Base-by-base conservation (phyloP, 2,113 vertebrate genomes). In the Pica pica region DNA sequence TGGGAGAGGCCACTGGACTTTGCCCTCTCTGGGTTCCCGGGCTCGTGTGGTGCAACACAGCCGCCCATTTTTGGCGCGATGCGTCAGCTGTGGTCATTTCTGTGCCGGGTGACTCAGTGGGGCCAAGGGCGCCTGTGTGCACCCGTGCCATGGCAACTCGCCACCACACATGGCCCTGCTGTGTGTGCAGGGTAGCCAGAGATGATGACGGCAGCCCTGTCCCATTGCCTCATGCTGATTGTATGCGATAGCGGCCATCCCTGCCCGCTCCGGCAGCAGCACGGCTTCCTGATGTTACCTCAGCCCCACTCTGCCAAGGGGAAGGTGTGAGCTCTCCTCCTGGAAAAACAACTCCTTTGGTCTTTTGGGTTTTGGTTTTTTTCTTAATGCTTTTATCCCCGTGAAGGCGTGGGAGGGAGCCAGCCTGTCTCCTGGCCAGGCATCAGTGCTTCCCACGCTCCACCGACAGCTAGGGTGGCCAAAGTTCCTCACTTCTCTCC, bases 41-140 rank as follows among this genome's bases (percentile, higher is more conserved):
- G 19, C 67, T 22, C 1, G 0, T 0, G 0, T 31, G 44, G 60
- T 24, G 30, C n/a, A 5, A 12, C 28, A 5, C 42, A 47, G 89
- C n/a, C 8, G 0, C 21, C 47, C 4, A 1, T 39, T 71, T 46
- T 49, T 0, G 0, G 49, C 0, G 0, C 2, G 0, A 2, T 59
- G 41, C 69, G 75, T 86, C 94, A 90, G 30, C 73, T 11, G 39
- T 14, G 33, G 64, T 50, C 50, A 44, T 33, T 95, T 85, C 94
- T 37, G 0, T 9, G 13, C 13, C 0, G 12, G 50, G 41, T 97
- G 96, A 95, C 87, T 97, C 95, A 95, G 46, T 4, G 4, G 47
- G 57, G 53, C 70, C 2, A 4, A 85, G 60, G 49, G 21, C 1
- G 41, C 64, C 49, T 95, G 94, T 95, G 91, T 91, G 84, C 42